Base-by-base conservation (phyloP, 1,140 invertebrate genomes). In the Pseudoatta argentina region DNA sequence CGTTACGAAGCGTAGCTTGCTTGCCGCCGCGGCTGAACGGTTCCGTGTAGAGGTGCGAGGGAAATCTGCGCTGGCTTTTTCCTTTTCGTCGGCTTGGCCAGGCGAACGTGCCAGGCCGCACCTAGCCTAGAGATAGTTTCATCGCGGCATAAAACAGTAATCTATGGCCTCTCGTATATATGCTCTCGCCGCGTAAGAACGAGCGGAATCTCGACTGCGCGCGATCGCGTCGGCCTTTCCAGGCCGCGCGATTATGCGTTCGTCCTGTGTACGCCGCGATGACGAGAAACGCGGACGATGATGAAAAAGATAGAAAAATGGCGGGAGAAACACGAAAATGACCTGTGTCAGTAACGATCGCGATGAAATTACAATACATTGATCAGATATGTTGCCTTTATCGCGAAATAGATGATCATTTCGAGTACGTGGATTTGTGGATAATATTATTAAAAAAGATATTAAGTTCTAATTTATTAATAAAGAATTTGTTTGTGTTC, bases 71-170 rank as follows among this genome's bases (percentile, higher is more conserved):
- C 14, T 61, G 69, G 76, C 77, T 86, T 89, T 86, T 64, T 64
- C 55, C 77, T 78, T 90, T 90, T 87, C 82, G 72, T 53, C 48
- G 16, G 73, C 24, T 24, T 61, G 44, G 55, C 39, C 79, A 51
- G 69, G 79, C 79, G 79, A 83, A 83, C 81, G 86, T 87, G 51
- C 48, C 53, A 24, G 67, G 79, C 88, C 79, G 79, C 79, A 71
- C 88, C 86, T 90, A 89, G 81, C 73, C 51, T 44, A 76, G 55
- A 79, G 64, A 90, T 86, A 82, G 88, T 89, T 89, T 85, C 88
- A 76, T 86, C 71, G 30, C 24, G 88, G 71, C 61, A 89, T 83
- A 86, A 86, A 90, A 88, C 72, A 59, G 77, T 86, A 86, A 89
- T 91, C 87, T 88, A 90, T 91, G 86, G 89, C 82, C 81, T 88